These are phyloP conservation scores for Quadroppia sp. DNA, from an alignment of 2,888 invertebrate species.

Conservation along the genomic window DNA sequence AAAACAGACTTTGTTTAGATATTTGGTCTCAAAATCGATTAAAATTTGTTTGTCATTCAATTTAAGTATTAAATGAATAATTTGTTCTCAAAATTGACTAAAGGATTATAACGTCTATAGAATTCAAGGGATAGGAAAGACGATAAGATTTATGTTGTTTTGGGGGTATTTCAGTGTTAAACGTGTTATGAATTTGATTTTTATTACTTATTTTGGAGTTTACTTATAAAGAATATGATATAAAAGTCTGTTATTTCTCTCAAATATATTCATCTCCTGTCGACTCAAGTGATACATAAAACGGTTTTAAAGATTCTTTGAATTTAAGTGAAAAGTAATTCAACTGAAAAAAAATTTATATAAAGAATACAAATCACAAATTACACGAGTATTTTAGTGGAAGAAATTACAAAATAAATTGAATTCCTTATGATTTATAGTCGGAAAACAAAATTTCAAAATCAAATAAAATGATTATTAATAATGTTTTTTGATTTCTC, in stretches of 20 bases:
- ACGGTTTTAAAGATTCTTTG: background rate
- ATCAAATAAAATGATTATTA: conserved; percentile 1
- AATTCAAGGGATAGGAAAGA: background rate
- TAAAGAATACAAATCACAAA: background rate
- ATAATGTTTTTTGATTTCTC: background rate
- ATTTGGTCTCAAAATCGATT: background rate
- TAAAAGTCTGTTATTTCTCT: background rate
- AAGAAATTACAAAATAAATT: background rate
- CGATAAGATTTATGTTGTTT: conserved; percentile 3
- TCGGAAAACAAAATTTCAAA: background rate
- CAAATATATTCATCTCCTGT: conserved; percentile 13
- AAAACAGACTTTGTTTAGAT: background rate
- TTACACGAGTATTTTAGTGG: background rate
- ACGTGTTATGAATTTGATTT: conserved; percentile 19
- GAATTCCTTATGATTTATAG: background rate
- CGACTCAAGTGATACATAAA: background rate
- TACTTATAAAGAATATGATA: background rate
- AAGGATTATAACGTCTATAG: background rate
- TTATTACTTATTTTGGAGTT: background rate
- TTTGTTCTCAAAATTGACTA: background rate
- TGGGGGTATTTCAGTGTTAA: background rate
- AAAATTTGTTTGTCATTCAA: background rate
- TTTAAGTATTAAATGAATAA: too few relatives aligned
- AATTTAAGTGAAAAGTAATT: too few relatives aligned
- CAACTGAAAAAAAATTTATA: background rate